phyloP scores from a whole-genome alignment of 2,113 vertebrate genomes.

The Acrocephalus arundinaceus region DNA sequence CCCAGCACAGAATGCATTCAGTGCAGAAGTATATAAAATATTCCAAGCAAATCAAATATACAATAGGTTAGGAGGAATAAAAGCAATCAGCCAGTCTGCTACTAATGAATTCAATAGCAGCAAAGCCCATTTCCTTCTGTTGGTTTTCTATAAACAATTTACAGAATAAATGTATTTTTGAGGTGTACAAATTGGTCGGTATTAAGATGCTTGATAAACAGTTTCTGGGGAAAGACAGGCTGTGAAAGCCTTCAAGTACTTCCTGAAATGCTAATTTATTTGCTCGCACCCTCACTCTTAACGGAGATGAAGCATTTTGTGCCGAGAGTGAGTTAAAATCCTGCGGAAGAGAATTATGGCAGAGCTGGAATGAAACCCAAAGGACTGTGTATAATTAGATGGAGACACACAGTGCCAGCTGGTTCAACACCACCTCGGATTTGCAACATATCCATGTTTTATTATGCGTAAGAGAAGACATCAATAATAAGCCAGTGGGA shows the following conservation, averaged over 20 bases:
- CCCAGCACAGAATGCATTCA: rapidly evolving
- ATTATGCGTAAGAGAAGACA: background rate
- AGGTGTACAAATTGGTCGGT: constrained; percentile 53
- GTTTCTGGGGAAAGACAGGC: constrained; percentile 47
- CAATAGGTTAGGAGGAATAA: constrained; percentile 41
- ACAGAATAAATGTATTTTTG: constrained; percentile 61
- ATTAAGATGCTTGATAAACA: constrained; percentile 69
- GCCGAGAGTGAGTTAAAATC: constrained; percentile 23
- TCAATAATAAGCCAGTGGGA: background rate
- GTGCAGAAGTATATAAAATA: background rate
- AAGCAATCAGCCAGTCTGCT: constrained; percentile 44
- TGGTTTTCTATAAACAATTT: constrained; percentile 71
- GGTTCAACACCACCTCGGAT: background rate
- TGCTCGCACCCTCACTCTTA: background rate
- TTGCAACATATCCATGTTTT: background rate
- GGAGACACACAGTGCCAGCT: background rate
- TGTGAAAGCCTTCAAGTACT: constrained; percentile 45
- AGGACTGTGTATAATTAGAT: background rate
- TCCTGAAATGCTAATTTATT: constrained; percentile 9
- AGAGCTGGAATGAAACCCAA: background rate
- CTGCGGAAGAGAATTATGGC: background rate
- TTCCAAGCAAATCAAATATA: constrained; percentile 30
- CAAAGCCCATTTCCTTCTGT: constrained; percentile 63
- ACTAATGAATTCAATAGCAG: constrained; percentile 67
- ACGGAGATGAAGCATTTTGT: background rate